Base-by-base conservation (phyloP, 2,113 vertebrate genomes). In the Chitala chitala region DNA sequence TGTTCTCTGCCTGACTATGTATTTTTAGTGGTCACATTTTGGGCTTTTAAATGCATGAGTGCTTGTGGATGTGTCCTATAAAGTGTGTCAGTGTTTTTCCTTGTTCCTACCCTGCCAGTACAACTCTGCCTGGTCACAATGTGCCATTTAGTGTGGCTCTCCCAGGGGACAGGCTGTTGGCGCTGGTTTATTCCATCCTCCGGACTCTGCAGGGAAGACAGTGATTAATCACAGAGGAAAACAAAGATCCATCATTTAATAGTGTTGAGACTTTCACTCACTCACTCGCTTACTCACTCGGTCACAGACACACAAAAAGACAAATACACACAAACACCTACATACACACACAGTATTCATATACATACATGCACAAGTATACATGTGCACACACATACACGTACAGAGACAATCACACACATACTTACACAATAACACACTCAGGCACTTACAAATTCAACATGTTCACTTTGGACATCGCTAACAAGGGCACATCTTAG, bases 161-260 rank as follows among this genome's bases (percentile, higher is more conserved):
- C 44, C 59, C 54, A 66, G 76, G 83, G n/a, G 78, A 78, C 84
- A 84, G 83, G 68, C 74, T 59, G 31, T 29, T 76, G 73, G 3
- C 77, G 4, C 17, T 36, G 61, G 65, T 69, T 75, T 26, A 20
- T 72, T 78, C 68, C 64, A 77, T 51, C 26, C 61, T 73, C 76
- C 51, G 73, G 73, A 82, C 69, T 40, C 15, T 20, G 33, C 59
- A 61, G 10, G 20, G 58, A 74, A 76, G 50, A 40, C 46, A 77
- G 75, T 76, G 83, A 87, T 86, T 80, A 82, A 69, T 53, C 76
- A 71, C 79, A 75, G 72, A 75, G 40, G 42, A 59, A n/a, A 54
- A 69, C 72, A 29, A 13, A 51, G 48, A 51, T 51, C 12, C 48
- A 51, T 51, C 13, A 51, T 51, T 51, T 51, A 13, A 20, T 20